Evolutionary conservation across 2,797 vertebrate species (phyloP).

Genomic region (Toxotes lorentzi): DNA sequence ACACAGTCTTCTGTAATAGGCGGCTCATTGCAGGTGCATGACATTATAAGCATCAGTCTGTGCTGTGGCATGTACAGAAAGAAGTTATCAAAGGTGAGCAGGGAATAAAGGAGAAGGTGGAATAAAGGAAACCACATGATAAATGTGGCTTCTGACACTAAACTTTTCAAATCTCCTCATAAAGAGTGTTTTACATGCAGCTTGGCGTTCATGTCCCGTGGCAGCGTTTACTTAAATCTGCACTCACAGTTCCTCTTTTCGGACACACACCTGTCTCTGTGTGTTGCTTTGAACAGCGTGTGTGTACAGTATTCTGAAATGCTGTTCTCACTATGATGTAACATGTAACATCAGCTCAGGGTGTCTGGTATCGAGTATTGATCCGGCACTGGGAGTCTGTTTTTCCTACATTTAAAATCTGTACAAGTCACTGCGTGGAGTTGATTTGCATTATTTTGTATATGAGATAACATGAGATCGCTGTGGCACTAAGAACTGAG

Average conservation of each 20-base stretch:
- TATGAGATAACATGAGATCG: too few relatives aligned
- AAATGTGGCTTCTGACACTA: neutral
- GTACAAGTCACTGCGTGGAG: too few relatives aligned
- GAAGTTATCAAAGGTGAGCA: neutral
- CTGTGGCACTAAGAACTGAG: too few relatives aligned
- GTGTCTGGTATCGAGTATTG: too few relatives aligned
- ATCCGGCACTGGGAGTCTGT: too few relatives aligned
- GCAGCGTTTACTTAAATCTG: neutral
- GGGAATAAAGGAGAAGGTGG: neutral
- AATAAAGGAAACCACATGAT: too few relatives aligned
- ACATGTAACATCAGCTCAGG: too few relatives aligned
- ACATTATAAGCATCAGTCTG: neutral
- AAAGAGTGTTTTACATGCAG: neutral
- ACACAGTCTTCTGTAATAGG: neutral
- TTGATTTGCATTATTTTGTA: too few relatives aligned
- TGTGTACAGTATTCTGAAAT: neutral
- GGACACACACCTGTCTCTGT: neutral
- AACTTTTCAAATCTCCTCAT: neutral
- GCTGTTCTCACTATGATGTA: neutral
- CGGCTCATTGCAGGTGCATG: neutral
- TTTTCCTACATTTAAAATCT: too few relatives aligned
- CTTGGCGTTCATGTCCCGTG: neutral
- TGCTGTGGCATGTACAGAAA: neutral
- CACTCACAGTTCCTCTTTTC: neutral
- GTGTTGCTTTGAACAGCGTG: neutral